Evolutionary conservation across 1,140 invertebrate species (phyloP).

Genomic region (Calliphora vicina): DNA sequence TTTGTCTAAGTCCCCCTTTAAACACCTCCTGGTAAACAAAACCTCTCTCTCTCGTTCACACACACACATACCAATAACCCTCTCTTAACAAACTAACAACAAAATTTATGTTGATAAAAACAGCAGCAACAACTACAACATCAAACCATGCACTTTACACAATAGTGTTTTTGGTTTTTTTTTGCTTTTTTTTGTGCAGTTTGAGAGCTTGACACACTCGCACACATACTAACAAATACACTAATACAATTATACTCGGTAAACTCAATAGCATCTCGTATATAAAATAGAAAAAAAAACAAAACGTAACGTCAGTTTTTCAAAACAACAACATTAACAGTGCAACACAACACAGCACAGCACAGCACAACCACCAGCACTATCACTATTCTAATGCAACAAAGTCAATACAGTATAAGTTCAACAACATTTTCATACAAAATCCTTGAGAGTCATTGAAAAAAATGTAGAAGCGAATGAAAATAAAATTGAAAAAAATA

Average conservation of each 20-base stretch:
- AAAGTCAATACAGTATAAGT: constrained; percentile 42
- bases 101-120: constrained; percentile 20
- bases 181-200: background rate
- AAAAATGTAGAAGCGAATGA: constrained; percentile 6
- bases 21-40: background rate
- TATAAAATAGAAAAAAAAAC: background rate
- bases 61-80: too few species aligned
- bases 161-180: background rate
- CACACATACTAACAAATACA: background rate
- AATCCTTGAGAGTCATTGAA: constrained; percentile 62
- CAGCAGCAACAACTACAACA: background rate
- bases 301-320: constrained; percentile 1
- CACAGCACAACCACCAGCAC: background rate
- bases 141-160: constrained; percentile 8
- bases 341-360: background rate
- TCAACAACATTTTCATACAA: constrained; percentile 61
- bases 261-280: background rate
- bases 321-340: background rate
- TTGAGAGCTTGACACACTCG: background rate
- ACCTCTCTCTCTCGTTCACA: background rate
- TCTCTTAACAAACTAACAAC: constrained; percentile 5
- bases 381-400: constrained; percentile 32
- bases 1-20: background rate
- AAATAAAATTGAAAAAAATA: constrained; percentile 1
- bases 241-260: constrained; percentile 1